phyloP scores from a whole-genome alignment of 2,113 vertebrate species.

The Lethenteron camtschaticum region DNA sequence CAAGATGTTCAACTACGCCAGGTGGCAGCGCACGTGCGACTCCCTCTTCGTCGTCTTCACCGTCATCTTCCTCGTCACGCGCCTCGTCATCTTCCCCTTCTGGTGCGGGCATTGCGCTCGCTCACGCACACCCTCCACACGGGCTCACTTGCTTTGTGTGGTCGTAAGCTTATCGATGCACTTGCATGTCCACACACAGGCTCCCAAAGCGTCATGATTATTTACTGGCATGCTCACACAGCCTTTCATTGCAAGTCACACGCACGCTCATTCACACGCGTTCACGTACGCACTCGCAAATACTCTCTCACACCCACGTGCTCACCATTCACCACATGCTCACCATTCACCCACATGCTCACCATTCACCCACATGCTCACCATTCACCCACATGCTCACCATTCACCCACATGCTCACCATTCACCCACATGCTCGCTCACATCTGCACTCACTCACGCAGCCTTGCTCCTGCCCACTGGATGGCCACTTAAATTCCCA shows the following conservation, averaged over 20 bases:
- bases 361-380: too few relatives aligned
- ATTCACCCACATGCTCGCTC: neutral
- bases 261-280: neutral
- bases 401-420: neutral
- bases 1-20: conserved; percentile 93
- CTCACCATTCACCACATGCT: too few relatives aligned
- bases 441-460: neutral
- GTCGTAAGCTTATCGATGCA: neutral
- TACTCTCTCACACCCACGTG: neutral
- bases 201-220: neutral
- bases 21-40: conserved; percentile 74
- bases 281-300: neutral
- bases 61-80: conserved; percentile 53
- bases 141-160: neutral
- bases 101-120: conserved; percentile 33
- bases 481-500: neutral
- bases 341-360: neutral
- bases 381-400: neutral
- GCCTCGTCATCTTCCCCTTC: conserved; percentile 70
- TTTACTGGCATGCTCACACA: conserved; percentile 1
- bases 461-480: neutral
- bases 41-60: conserved; percentile 77
- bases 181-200: neutral
- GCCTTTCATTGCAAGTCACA: neutral
- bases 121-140: neutral